Base-by-base conservation (phyloP, 2,888 invertebrate genomes). In the Caenorhabditis sp. region DNA sequence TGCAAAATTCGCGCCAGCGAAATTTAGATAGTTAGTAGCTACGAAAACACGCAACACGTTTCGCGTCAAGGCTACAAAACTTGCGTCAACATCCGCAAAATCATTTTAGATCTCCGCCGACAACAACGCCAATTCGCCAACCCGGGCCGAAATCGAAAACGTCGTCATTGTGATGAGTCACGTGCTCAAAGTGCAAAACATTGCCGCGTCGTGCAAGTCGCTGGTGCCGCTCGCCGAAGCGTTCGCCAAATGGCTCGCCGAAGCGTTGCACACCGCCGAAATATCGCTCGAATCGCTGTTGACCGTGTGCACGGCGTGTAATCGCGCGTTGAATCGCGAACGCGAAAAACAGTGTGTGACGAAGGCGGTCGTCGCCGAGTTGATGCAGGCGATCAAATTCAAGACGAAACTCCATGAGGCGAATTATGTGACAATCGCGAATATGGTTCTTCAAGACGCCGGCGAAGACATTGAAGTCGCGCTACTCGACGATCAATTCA, bases 171-270 rank as follows among this genome's bases (percentile, higher is more conserved):
- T 90, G 58, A 88, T 90, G 81, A 87, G 86, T 21, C 85, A 88
- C 92, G 85, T 89, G 51, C 91, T 97, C 69, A 92, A 93, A 88
- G 92, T 97, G 59, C 95, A 95, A 12, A 92, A 93, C 24, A 93
- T 94, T 31, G 31, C 5, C 57, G 91, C 92, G 27, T 92, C 92
- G 83, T 92, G 92, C 82, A 94, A 94, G 86, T 92, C 93, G 21
- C 91, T 97, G 78, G 90, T 97, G 83, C 95, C 97, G 86, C 94
- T 97, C 5, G 95, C 97, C 87, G 97, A 97, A 87, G 95, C 96
- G 1, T 95, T 97, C 88, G 94, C 96, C 0, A 97, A 97, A 91
- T 92, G 97, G 77, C 89, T 97, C 69, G 93, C 94, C 88, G 94
- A 93, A 89, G 92, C 93, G n/a, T 92, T 97, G 69, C 95, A 96